A percentile compares a stretch with the other conserved stretches of the same genome.
phyloP scores from a whole-genome alignment of 2,888 invertebrate species.

The Leucozona laternaria region DNA sequence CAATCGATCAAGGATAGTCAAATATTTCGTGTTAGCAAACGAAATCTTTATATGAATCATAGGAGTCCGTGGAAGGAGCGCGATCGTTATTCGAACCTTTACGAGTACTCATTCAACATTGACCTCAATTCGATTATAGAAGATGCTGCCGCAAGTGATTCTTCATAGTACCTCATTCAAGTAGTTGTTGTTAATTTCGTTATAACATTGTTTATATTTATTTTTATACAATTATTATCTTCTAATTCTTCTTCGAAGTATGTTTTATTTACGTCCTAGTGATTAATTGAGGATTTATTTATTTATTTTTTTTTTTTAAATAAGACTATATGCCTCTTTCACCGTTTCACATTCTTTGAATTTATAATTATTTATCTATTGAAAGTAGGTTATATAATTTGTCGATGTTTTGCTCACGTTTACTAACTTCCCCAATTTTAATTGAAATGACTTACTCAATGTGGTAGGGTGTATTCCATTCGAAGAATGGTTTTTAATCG shows the following conservation, averaged over 20 bases:
- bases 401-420: too few relatives aligned
- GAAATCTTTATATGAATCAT: conserved; percentile 84
- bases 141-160: conserved; percentile 84
- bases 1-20: conserved; percentile 84
- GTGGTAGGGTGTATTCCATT: too few relatives aligned
- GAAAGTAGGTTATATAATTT: too few relatives aligned
- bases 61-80: conserved; percentile 83
- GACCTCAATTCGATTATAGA: conserved; percentile 84
- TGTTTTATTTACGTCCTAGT: conserved; percentile 29
- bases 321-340: conserved; percentile 9
- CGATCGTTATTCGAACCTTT: conserved; percentile 83
- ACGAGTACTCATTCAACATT: conserved; percentile 84
- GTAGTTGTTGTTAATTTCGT: conserved; percentile 49
- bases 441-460: too few relatives aligned
- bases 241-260: conserved; percentile 8
- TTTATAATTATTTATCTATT: too few relatives aligned
- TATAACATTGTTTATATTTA: conserved; percentile 16
- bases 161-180: conserved; percentile 83
- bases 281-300: conserved; percentile 8
- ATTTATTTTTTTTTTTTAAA: background rate
- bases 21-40: conserved; percentile 84
- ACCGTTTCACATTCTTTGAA: too few relatives aligned
- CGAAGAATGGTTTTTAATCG: too few relatives aligned
- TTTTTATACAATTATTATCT: conserved; percentile 46
- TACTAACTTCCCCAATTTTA: too few relatives aligned